phyloP scores from a whole-genome alignment of 23 tunicate species.

The Corella eumyota region DNA sequence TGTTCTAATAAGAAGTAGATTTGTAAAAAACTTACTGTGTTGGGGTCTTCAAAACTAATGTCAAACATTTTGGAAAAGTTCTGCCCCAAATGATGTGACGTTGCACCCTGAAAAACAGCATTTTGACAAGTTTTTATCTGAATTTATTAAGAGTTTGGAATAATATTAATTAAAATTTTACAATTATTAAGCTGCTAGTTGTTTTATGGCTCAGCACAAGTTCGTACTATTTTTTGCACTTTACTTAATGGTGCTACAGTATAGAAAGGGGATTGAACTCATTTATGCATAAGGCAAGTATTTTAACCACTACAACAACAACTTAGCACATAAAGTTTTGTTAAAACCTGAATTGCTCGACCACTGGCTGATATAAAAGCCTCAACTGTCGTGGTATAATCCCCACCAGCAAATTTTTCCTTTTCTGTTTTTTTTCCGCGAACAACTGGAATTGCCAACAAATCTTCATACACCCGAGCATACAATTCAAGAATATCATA shows the following conservation, averaged over 20 bases:
- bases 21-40: slow-evolving; percentile 36
- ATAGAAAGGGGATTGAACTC: too few species aligned
- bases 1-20: not conserved
- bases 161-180: too few species aligned
- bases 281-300: too few species aligned
- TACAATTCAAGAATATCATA: slow-evolving; percentile 52
- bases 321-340: not conserved
- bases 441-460: slow-evolving; percentile 90
- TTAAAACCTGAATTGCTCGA: slow-evolving; percentile 69
- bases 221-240: too few species aligned
- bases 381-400: slow-evolving; percentile 93
- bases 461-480: slow-evolving; percentile 83
- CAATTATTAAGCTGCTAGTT: too few species aligned
- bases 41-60: slow-evolving; percentile 91
- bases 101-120: slow-evolving; percentile 86
- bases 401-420: slow-evolving; percentile 98
- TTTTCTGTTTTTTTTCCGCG: slow-evolving; percentile 85
- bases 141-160: too few species aligned
- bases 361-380: slow-evolving; percentile 91
- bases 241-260: too few species aligned
- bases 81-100: slow-evolving; percentile 95
- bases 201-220: too few species aligned
- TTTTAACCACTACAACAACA: not conserved
- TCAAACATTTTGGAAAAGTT: slow-evolving; percentile 98
- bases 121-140: too few species aligned